These are phyloP conservation scores for Spialia ferax DNA, from an alignment of 2,888 invertebrate species.

Conservation along the genomic window DNA sequence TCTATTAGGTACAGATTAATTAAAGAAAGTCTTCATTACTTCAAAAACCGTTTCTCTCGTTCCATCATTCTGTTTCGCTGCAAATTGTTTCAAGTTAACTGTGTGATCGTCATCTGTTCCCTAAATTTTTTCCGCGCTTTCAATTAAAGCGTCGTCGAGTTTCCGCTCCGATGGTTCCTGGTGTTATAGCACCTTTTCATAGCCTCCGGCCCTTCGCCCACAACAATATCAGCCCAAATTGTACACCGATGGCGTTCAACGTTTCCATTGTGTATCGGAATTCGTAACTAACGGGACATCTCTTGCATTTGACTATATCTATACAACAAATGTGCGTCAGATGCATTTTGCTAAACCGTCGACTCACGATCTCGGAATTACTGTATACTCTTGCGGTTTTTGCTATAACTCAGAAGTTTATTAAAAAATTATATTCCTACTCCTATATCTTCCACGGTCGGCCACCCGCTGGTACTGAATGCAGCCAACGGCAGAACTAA, in stretches of 20 bases:
- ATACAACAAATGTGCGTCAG: conserved; percentile 63
- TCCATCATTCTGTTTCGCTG: too few relatives aligned
- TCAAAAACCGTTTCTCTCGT: too few relatives aligned
- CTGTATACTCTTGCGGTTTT: conserved; percentile 31
- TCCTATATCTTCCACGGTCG: conserved; percentile 25
- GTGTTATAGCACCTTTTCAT: conserved; percentile 61
- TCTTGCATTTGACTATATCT: conserved; percentile 55
- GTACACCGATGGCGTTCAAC: conserved; percentile 57
- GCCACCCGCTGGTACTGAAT: conserved; percentile 14
- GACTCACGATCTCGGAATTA: conserved; percentile 36
- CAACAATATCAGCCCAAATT: conserved; percentile 74
- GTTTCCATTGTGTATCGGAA: conserved; percentile 70
- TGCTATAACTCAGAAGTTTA: conserved; percentile 21
- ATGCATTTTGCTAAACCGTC: conserved; percentile 67
- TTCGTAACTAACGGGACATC: conserved; percentile 55
- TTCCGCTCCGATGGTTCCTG: conserved; percentile 30
- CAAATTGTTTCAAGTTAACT: conserved; percentile 51
- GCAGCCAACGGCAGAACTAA: conserved; percentile 16
- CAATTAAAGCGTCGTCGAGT: conserved; percentile 42
- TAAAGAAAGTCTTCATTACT: too few relatives aligned
- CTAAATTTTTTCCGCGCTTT: conserved; percentile 51
- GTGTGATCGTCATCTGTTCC: conserved; percentile 6
- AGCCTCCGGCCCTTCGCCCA: conserved; percentile 51
- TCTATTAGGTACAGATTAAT: too few relatives aligned
- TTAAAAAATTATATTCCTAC: conserved; percentile 28